Evolutionary conservation across 2,113 vertebrate species (phyloP).

Genomic region (Vidua chalybeata): DNA sequence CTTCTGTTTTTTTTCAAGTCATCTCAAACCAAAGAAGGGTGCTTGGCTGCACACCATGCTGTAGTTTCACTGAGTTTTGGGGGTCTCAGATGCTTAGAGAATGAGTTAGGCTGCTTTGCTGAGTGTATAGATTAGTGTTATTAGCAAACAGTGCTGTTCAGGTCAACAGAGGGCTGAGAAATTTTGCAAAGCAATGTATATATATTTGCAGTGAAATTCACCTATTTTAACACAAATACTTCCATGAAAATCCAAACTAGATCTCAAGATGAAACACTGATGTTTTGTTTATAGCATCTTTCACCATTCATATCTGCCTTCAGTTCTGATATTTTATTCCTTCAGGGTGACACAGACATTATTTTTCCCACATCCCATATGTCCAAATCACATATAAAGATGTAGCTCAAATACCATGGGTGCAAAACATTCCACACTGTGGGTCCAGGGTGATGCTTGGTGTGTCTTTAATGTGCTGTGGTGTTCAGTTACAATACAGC

Average conservation of each 20-base stretch:
- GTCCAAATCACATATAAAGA: conserved; percentile 32
- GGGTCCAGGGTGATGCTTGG: conserved; percentile 13
- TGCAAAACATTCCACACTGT: not conserved
- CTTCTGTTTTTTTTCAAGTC: not conserved
- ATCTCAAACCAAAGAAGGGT: not conserved
- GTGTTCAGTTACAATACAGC: conserved; percentile 48
- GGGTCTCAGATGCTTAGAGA: not conserved
- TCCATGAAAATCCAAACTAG: conserved; percentile 7
- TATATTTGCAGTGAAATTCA: conserved; percentile 11
- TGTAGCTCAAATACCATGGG: conserved; percentile 48
- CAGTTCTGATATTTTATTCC: conserved; percentile 43
- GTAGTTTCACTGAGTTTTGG: not conserved
- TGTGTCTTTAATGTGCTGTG: conserved; percentile 33
- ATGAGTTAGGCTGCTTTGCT: not conserved
- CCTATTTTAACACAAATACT: conserved; percentile 2
- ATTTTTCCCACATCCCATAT: conserved; percentile 62
- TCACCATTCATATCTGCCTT: conserved; percentile 40
- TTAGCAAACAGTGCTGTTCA: not conserved
- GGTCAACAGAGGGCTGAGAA: not conserved
- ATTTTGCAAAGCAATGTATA: not conserved
- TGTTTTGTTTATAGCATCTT: conserved; percentile 43
- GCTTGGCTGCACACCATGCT: not conserved
- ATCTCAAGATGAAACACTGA: not conserved
- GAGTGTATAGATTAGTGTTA: not conserved
- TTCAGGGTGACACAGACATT: conserved; percentile 15